Evolutionary conservation across 2,797 vertebrate genomes (phyloP), one percentile per base, ranked within the genome.

Genomic region (Micropoecilia bifurca): DNA sequence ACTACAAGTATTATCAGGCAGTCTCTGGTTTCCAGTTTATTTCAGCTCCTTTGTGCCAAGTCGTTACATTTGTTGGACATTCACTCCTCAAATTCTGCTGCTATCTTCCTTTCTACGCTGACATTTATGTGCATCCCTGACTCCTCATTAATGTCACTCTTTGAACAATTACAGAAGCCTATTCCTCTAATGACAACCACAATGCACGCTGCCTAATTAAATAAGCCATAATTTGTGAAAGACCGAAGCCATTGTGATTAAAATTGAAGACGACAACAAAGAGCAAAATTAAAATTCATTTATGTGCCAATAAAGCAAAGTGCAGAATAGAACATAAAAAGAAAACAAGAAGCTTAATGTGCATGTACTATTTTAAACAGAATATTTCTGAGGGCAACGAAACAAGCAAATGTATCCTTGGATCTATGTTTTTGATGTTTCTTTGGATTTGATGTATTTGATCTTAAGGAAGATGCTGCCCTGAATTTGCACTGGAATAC

Each of bases 181-280:
- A 79, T 75, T 82, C 72, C 30, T 53, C 85, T 88, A 89, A 93
- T 91, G 82, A 90, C 91, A 83, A 92, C 82, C 87, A 85, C 66
- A 79, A 80, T 66, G 69, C 79, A 86, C 63, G 77, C 87, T 86
- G 84, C 82, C 81, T 92, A 90, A 93, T 92, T 92, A 93, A 90
- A 87, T 41, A 84, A 80, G 75, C 81, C 80, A 77, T 89, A 76
- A 91, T 92, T 94, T 93, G 86, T 83, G 76, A 75, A 89, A 91
- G 89, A 95, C 93, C 93, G 94, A 94, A 95, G 93, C 83, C 85
- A 86, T 86, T 80, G 85, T 85, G 90, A 94, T 92, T 87, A 90
- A 75, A 69, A 12, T 33, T 68, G 80, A 71, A 88, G 85, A 78
- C 80, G 39, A 73, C 53, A 83, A 63, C 63, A 83, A 73, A 36